A percentile compares a stretch with the other conserved stretches of the same genome.
Evolutionary conservation across 2,797 vertebrate species (phyloP).

Genomic region (Sebastes minor): DNA sequence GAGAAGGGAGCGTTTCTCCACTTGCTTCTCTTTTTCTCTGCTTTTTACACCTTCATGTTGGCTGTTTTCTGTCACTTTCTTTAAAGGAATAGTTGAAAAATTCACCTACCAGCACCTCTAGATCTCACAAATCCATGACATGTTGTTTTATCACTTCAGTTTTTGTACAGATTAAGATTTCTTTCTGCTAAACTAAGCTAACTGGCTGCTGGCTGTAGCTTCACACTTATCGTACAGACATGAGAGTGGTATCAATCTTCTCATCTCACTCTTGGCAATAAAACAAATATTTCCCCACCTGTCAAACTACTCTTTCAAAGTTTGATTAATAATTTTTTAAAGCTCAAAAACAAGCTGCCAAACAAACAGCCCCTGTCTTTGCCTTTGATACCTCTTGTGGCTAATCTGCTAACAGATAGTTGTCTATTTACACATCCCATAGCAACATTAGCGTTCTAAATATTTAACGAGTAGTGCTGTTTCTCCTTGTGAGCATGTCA

Average conservation of each 20-base stretch:
- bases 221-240: not conserved
- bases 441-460: not conserved
- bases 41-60: not conserved
- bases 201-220: not conserved
- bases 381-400: not conserved
- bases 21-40: not conserved
- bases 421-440: not conserved
- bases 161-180: not conserved
- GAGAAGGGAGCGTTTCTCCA: conserved; percentile 18
- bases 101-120: not conserved
- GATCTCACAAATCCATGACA: not conserved
- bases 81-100: not conserved
- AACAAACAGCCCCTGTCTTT: not conserved
- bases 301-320: not conserved
- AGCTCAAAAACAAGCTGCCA: not conserved
- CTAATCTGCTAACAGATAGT: not conserved
- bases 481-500: not conserved
- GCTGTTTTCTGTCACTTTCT: not conserved
- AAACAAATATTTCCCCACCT: not conserved
- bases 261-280: not conserved
- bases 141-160: too few relatives aligned
- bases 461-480: not conserved
- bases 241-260: not conserved
- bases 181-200: not conserved
- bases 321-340: not conserved